These are phyloP conservation scores for Lepisosteus osseus DNA, from an alignment of 2,113 vertebrate species.

Conservation along the genomic window DNA sequence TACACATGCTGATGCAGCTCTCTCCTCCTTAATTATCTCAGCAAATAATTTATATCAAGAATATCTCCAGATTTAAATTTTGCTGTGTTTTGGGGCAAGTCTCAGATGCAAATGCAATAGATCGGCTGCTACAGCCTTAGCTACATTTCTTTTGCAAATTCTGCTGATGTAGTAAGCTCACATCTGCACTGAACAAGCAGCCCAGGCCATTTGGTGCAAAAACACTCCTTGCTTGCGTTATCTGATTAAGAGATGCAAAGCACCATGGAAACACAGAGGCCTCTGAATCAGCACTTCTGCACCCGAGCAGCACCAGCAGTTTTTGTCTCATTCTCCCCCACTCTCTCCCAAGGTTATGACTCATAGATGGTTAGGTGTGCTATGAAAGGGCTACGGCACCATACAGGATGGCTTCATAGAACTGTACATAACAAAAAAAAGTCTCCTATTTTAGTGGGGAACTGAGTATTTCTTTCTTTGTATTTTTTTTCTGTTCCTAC, in stretches of 20 bases:
- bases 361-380: background rate
- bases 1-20: too few relatives aligned
- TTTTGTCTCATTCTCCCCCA: background rate
- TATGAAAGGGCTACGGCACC: background rate
- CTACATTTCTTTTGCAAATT: conserved; percentile 36
- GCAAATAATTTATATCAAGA: too few relatives aligned
- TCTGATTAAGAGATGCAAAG: conserved; percentile 53
- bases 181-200: conserved; percentile 36
- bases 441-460: background rate
- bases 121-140: conserved; percentile 34
- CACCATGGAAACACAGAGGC: conserved; percentile 34
- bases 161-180: conserved; percentile 49
- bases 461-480: conserved; percentile 32
- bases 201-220: conserved; percentile 49
- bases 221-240: conserved; percentile 48
- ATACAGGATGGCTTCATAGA: background rate
- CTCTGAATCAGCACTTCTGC: conserved; percentile 61
- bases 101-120: conserved; percentile 32
- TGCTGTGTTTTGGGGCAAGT: conserved; percentile 22
- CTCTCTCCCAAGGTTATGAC: conserved; percentile 7
- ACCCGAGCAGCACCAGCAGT: background rate
- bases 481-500: conserved; percentile 16
- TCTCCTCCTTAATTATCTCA: too few relatives aligned
- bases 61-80: background rate
- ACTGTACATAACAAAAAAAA: background rate